Conservation (phyloP, 92 coral and sea anemone species). For the Phenganax stokvisi region DNA sequence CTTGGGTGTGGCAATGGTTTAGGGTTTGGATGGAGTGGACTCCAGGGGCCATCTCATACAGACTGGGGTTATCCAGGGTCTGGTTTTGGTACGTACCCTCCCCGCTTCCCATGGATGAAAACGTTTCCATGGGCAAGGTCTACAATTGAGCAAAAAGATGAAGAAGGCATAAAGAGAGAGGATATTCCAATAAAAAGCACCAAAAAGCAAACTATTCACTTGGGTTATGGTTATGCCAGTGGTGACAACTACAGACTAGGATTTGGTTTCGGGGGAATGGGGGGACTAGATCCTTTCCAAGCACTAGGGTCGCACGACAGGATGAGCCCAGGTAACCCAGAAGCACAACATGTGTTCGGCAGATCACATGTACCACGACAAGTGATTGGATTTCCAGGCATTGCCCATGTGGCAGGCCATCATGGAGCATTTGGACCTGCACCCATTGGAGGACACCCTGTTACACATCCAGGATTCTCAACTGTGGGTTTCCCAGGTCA, state of each 20-base stretch:
- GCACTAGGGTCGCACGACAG: constrained; percentile 18
- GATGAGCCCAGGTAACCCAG: constrained; percentile 15
- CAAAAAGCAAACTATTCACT: constrained; percentile 92
- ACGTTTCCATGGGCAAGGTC: constrained; percentile 60
- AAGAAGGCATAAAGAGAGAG: constrained; percentile 68
- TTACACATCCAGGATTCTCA: constrained; percentile 97
- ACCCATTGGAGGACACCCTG: constrained; percentile 90
- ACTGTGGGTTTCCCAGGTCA: constrained; percentile 97
- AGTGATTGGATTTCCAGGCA: constrained; percentile 41
- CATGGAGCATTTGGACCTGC: constrained; percentile 65
- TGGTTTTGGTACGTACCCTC: constrained; percentile 46
- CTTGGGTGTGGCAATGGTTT: constrained; percentile 26
- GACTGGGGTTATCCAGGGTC: constrained; percentile 67
- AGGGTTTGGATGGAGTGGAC: constrained; percentile 49
- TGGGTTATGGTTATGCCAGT: constrained; percentile 98
- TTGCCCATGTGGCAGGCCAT: constrained; percentile 26
- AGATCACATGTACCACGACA: constrained; percentile 50
- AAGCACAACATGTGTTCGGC: constrained; percentile 40
- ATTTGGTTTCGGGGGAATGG: constrained; percentile 98
- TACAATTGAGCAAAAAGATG: constrained; percentile 51
- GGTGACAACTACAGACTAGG: constrained; percentile 98
- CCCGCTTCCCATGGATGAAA: constrained; percentile 62
- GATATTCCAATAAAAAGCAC: constrained; percentile 63
- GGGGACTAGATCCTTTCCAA: constrained; percentile 59
- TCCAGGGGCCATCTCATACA: constrained; percentile 39